These are phyloP conservation scores for Corythoichthys haematopterus DNA, from an alignment of 2,113 vertebrate genomes.

Conservation along the genomic window DNA sequence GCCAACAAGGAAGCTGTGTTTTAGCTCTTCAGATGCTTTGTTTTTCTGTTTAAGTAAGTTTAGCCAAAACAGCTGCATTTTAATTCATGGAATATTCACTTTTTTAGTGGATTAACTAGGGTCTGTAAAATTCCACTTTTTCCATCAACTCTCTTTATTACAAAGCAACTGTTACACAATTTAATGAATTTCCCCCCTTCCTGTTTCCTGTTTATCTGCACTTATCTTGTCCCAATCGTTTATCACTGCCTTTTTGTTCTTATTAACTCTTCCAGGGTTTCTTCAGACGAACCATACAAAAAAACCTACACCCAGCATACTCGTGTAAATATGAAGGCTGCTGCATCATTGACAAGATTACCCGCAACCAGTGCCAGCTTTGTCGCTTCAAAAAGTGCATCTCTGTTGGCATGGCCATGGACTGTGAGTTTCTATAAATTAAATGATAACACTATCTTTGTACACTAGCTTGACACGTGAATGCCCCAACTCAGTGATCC, in stretches of 20 bases:
- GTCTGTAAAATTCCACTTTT: background rate
- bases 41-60: background rate
- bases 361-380: conserved; percentile 96
- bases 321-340: conserved; percentile 94
- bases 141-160: background rate
- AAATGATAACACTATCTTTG: background rate
- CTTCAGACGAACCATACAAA: conserved; percentile 96
- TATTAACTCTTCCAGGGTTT: conserved; percentile 76
- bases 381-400: conserved; percentile 98
- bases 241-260: background rate
- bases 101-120: background rate
- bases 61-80: background rate
- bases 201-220: background rate
- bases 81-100: background rate
- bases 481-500: background rate
- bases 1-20: background rate
- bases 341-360: conserved; percentile 97
- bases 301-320: conserved; percentile 92
- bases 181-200: background rate
- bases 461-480: background rate
- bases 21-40: background rate
- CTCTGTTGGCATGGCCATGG: conserved; percentile 73
- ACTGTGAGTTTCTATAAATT: conserved; percentile 52
- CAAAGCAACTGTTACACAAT: no score
- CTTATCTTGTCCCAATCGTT: background rate